Conservation (phyloP, 2,888 invertebrate species). For the Holacanthella duospinosa region DNA sequence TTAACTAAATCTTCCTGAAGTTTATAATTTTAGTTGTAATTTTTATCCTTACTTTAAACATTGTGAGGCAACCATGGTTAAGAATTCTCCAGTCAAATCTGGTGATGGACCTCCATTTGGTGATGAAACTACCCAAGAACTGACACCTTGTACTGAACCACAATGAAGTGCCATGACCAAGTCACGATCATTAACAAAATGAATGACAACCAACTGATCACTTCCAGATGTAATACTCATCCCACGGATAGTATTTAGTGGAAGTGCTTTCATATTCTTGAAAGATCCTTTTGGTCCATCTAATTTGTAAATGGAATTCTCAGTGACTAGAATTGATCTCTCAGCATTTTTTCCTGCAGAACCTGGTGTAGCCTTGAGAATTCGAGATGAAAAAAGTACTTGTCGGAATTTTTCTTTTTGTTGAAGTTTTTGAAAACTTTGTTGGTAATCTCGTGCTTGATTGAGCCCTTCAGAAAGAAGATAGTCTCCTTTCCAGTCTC, state of each 20-base stretch:
- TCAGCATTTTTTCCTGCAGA: constrained; percentile 52
- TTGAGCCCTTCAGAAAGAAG: constrained; percentile 60
- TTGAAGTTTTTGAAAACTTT: constrained; percentile 57
- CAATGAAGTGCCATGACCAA: constrained; percentile 63
- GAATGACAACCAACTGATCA: constrained; percentile 78
- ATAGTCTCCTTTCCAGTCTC: constrained; percentile 79
- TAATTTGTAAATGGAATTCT: constrained; percentile 72
- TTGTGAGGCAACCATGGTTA: constrained; percentile 31
- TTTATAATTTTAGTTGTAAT: too few relatives aligned
- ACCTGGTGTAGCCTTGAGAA: constrained; percentile 55
- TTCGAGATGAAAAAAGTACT: constrained; percentile 56
- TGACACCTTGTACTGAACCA: constrained; percentile 36
- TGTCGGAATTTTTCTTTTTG: constrained; percentile 55
- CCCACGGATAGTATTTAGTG: constrained; percentile 57
- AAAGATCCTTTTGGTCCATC: constrained; percentile 64
- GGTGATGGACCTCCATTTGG: constrained; percentile 33
- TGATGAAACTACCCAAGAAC: constrained; percentile 34
- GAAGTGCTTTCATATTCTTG: constrained; percentile 71
- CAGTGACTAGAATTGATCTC: constrained; percentile 78
- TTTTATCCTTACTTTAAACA: constrained; percentile 30
- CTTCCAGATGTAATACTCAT: constrained; percentile 64
- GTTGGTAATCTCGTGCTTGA: constrained; percentile 52
- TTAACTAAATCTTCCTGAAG: too few relatives aligned
- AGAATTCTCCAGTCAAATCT: constrained; percentile 37
- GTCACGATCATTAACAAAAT: constrained; percentile 79